These are phyloP conservation scores for Sinodicranocentrus sp. DNA, from an alignment of 2,888 invertebrate species.

Conservation along the genomic window DNA sequence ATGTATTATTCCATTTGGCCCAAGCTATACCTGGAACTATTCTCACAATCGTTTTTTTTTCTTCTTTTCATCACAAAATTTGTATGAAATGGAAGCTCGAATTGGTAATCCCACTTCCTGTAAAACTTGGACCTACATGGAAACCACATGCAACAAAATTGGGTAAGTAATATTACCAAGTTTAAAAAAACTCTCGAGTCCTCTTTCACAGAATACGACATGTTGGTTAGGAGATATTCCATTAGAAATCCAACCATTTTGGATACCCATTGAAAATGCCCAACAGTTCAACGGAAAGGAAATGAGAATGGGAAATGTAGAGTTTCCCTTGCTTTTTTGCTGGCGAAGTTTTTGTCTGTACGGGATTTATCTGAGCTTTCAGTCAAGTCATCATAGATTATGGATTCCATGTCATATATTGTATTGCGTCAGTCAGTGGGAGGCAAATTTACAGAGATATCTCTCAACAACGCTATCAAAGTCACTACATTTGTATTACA, in stretches of 20 bases:
- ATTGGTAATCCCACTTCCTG: slow-evolving; percentile 19
- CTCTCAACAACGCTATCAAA: background rate
- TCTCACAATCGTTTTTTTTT: background rate
- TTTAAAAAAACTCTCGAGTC: background rate
- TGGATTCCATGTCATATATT: slow-evolving; percentile 7
- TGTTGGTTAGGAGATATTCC: background rate
- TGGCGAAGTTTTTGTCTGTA: background rate
- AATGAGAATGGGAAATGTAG: background rate
- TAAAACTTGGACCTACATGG: slow-evolving; percentile 4
- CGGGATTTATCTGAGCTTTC: background rate
- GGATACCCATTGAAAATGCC: background rate
- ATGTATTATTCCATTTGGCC: background rate
- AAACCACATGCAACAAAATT: slow-evolving; percentile 24
- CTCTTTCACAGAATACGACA: background rate
- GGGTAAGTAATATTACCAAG: background rate
- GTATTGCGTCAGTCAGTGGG: background rate
- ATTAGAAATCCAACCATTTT: slow-evolving; percentile 9
- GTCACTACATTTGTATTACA: background rate
- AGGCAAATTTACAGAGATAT: background rate
- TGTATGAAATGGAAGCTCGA: slow-evolving; percentile 13
- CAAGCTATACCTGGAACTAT: slow-evolving; percentile 4
- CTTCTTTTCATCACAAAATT: slow-evolving; percentile 11
- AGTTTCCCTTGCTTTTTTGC: background rate
- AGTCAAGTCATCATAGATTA: slow-evolving; percentile 1
- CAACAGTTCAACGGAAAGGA: background rate